Conservation (phyloP, 64 coral and sea anemone genomes). For the Montipora capricornis region DNA sequence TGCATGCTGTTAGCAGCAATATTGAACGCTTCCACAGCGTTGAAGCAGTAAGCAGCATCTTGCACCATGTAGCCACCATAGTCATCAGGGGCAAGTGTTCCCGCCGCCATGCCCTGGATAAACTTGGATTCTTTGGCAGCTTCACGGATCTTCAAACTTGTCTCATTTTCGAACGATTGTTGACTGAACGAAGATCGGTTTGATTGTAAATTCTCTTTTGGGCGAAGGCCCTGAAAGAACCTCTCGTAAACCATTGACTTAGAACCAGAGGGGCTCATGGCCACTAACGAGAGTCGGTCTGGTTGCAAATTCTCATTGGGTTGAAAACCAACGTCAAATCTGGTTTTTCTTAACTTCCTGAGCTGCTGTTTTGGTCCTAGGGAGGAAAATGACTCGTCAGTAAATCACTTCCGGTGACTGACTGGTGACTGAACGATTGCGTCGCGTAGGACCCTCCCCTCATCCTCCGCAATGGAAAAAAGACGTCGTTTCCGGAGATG, state of each 20-base stretch:
- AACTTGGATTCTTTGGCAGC: slow-evolving; percentile 40
- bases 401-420: not conserved
- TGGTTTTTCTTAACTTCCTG: not conserved
- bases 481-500: too few relatives aligned
- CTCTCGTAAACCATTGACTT: too few relatives aligned
- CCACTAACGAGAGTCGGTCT: not conserved
- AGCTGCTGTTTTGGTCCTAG: slow-evolving; percentile 1
- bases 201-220: not conserved
- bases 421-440: too few relatives aligned
- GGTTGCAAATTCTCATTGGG: not conserved
- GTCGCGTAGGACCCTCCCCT: too few relatives aligned
- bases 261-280: too few relatives aligned
- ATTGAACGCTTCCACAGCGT: slow-evolving; percentile 56
- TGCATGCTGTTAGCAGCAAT: slow-evolving; percentile 33
- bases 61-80: slow-evolving; percentile 78
- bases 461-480: too few relatives aligned
- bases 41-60: slow-evolving; percentile 73
- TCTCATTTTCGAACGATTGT: slow-evolving; percentile 18
- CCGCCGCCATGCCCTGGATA: slow-evolving; percentile 42
- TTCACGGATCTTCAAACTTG: slow-evolving; percentile 24
- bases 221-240: too few relatives aligned
- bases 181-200: slow-evolving; percentile 3
- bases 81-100: slow-evolving; percentile 47
- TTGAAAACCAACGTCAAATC: not conserved
- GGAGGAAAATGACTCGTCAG: slow-evolving; percentile 3